Evolutionary conservation across 2,113 vertebrate genomes (phyloP).

Genomic region (Hyaena hyaena): DNA sequence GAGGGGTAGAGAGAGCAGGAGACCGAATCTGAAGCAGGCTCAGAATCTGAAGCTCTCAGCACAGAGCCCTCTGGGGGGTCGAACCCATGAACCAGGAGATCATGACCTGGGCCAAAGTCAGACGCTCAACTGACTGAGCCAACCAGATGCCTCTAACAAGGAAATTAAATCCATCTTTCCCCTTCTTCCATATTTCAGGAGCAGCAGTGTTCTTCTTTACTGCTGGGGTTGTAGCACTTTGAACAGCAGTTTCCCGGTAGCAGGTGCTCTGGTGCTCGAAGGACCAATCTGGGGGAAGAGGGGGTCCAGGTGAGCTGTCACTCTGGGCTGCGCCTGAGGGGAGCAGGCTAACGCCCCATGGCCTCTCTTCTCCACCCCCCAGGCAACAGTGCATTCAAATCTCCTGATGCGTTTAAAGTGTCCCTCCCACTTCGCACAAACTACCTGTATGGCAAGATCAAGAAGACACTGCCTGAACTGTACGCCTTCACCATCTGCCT

Average conservation of each 20-base stretch:
- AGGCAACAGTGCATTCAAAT: constrained; percentile 97
- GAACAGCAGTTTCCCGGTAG: background rate
- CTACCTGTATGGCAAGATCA: constrained; percentile 97
- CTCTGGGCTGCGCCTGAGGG: rapidly evolving
- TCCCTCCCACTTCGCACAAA: constrained; percentile 97
- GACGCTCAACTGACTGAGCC: too few species aligned
- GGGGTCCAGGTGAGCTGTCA: rapidly evolving
- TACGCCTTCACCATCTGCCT: constrained; percentile 98
- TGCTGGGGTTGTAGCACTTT: background rate
- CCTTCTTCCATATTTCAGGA: background rate
- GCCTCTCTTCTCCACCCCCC: background rate
- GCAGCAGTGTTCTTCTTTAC: too few species aligned
- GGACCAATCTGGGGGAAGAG: background rate
- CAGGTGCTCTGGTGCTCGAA: rapidly evolving
- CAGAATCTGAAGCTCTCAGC: too few species aligned
- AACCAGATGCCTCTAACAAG: background rate
- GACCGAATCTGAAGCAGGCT: too few species aligned
- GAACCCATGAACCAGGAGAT: too few species aligned
- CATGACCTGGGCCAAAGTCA: too few species aligned
- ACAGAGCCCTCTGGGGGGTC: too few species aligned
- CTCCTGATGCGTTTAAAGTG: constrained; percentile 97
- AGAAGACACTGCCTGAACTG: constrained; percentile 97
- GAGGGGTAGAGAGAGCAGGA: too few species aligned
- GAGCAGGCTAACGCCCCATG: rapidly evolving
- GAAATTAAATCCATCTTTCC: background rate